phyloP scores from a whole-genome alignment of 2,113 vertebrate species.

The Entomyzon cyanotis region DNA sequence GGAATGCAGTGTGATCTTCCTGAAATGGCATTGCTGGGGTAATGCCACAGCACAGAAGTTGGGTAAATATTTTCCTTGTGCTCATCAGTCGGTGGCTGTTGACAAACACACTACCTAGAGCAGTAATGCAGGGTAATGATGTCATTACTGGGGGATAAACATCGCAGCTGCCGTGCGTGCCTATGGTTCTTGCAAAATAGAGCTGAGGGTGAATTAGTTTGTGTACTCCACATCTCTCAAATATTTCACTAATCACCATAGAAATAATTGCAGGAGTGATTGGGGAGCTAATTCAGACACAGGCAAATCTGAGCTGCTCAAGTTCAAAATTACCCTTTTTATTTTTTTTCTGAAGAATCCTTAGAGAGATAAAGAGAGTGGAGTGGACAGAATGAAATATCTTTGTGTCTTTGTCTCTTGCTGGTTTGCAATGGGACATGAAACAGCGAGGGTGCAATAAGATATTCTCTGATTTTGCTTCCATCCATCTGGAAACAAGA shows the following conservation, averaged over 20 bases:
- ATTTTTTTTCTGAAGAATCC: neutral
- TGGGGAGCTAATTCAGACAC: neutral
- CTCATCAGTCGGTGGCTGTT: neutral
- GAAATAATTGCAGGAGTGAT: neutral
- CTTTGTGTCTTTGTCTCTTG: conserved; percentile 12
- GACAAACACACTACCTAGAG: conserved; percentile 21
- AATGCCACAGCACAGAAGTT: neutral
- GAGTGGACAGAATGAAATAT: neutral
- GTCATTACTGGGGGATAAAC: conserved; percentile 30
- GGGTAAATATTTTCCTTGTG: conserved; percentile 40
- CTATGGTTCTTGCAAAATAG: neutral
- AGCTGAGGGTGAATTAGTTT: neutral
- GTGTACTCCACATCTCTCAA: neutral
- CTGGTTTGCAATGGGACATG: conserved; percentile 46
- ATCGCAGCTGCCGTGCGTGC: neutral
- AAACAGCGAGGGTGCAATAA: conserved; percentile 55
- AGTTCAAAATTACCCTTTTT: neutral
- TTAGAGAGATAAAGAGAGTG: neutral
- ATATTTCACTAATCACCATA: neutral
- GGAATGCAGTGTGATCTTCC: neutral
- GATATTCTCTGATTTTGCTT: conserved; percentile 66
- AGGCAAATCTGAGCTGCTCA: neutral
- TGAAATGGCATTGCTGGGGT: neutral
- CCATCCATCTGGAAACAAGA: conserved; percentile 71
- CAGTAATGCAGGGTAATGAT: conserved; percentile 20